A percentile compares a stretch with the other conserved stretches of the same genome.
phyloP scores from a whole-genome alignment of 2,113 vertebrate species.

The Psilopsiagon aymara region DNA sequence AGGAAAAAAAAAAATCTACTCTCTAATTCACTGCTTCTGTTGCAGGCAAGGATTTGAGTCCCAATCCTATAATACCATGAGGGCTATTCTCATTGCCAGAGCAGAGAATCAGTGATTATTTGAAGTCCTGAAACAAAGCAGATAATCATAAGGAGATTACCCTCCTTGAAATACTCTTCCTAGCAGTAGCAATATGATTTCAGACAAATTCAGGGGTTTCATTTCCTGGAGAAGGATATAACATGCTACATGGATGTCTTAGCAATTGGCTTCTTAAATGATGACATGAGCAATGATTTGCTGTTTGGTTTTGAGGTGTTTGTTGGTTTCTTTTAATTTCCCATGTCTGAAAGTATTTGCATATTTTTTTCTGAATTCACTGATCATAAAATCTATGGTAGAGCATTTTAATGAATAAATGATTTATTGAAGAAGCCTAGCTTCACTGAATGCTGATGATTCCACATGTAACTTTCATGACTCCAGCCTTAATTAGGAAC shows the following conservation, averaged over 20 bases:
- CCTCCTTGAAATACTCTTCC: neutral
- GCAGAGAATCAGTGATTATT: neutral
- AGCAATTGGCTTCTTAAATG: neutral
- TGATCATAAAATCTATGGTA: neutral
- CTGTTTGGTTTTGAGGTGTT: neutral
- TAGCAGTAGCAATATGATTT: neutral
- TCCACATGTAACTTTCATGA: neutral
- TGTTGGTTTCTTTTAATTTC: neutral
- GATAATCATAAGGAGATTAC: neutral
- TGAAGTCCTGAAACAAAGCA: neutral
- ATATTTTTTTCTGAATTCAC: neutral
- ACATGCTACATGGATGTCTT: neutral
- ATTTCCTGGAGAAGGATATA: neutral
- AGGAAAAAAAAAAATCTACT: neutral
- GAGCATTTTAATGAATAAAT: neutral
- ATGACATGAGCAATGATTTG: neutral
- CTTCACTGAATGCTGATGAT: neutral
- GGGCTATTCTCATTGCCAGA: neutral
- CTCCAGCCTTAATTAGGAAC: neutral
- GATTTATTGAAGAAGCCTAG: neutral
- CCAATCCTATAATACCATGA: neutral
- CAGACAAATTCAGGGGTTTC: neutral
- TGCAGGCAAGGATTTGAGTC: neutral
- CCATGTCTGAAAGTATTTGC: neutral
- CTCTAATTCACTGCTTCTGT: neutral